Conservation (phyloP, 2,113 vertebrate species). For the Chaenogobius annularis region DNA sequence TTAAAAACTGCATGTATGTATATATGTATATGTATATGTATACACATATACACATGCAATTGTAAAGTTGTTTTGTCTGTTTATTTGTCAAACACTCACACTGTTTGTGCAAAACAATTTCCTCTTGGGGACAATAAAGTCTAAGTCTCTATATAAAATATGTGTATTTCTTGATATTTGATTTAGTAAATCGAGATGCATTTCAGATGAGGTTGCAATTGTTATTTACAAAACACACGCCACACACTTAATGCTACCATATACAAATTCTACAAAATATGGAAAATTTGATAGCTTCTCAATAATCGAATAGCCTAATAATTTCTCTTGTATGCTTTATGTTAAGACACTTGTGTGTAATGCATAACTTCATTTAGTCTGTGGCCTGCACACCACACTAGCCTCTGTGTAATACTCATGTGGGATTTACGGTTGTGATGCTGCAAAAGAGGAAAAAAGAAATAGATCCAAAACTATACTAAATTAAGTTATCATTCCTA, state of each 20-base stretch:
- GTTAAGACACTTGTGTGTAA: background rate
- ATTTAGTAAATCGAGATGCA: background rate
- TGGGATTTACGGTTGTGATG: background rate
- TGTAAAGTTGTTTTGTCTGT: background rate
- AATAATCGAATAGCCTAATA: background rate
- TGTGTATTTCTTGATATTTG: background rate
- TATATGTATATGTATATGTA: no score
- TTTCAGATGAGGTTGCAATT: background rate
- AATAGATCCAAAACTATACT: background rate
- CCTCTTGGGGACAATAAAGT: no score
- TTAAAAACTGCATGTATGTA: no score
- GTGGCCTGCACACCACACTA: background rate
- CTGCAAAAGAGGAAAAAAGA: background rate
- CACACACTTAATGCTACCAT: no score
- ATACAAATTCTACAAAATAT: background rate
- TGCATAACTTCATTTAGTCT: background rate
- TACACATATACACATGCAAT: no score
- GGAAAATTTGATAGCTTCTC: background rate
- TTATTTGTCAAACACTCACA: background rate
- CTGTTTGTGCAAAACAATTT: background rate
- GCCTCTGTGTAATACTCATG: background rate
- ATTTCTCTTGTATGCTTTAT: background rate
- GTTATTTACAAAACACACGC: no score
- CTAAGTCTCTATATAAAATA: background rate
- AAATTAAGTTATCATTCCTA: background rate